phyloP scores from a whole-genome alignment of 2,888 invertebrate species.

The Phytoseiulus persimilis region DNA sequence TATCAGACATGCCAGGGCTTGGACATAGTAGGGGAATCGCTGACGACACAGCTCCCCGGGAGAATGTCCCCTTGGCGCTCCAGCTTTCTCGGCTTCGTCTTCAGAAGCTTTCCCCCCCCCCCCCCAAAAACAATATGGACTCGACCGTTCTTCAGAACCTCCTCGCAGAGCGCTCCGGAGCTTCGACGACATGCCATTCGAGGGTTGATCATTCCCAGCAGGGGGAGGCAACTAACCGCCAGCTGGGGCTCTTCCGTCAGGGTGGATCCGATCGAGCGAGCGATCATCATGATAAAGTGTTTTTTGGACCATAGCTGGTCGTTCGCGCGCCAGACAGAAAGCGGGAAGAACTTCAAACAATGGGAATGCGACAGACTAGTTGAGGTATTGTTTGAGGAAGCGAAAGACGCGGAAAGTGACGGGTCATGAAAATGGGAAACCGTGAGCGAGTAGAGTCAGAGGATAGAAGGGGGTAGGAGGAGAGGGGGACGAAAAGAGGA shows the following conservation, averaged over 20 bases:
- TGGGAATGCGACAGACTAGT: not conserved
- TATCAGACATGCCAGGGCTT: not conserved
- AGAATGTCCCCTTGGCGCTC: too few species aligned
- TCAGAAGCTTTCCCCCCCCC: not conserved
- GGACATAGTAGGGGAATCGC: not conserved
- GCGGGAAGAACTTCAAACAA: not conserved
- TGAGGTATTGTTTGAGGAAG: not conserved
- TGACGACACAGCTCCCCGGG: too few species aligned
- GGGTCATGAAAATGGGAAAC: too few species aligned
- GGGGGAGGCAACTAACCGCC: not conserved
- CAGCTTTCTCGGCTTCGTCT: not conserved
- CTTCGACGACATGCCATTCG: not conserved
- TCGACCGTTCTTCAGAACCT: not conserved
- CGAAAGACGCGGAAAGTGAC: not conserved
- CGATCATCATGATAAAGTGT: not conserved
- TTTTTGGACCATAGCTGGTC: not conserved
- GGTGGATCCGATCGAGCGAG: not conserved
- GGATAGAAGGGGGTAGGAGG: too few species aligned
- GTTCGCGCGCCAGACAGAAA: not conserved
- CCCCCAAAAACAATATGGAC: not conserved
- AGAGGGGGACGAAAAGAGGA: too few species aligned
- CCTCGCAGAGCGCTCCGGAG: not conserved
- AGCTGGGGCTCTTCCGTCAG: not conserved
- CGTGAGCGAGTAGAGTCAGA: too few species aligned
- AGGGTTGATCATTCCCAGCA: not conserved